Evolutionary conservation across 2,888 invertebrate genomes (phyloP).

Genomic region (Azorinus chamasolen): DNA sequence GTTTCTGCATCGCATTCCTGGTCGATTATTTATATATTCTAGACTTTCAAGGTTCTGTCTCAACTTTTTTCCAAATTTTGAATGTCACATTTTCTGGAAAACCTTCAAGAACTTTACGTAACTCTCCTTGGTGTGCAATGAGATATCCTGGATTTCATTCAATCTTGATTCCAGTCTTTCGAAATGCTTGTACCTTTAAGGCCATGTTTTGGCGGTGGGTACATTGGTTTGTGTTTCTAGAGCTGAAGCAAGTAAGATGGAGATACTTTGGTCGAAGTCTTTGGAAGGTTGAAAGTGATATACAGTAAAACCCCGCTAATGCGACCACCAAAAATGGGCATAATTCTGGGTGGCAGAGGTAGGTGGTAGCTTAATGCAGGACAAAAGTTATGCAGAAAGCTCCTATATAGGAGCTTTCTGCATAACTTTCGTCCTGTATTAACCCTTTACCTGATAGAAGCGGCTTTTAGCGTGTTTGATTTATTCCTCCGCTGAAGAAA

Average conservation of each 20-base stretch:
- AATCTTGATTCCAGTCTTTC: constrained; percentile 24
- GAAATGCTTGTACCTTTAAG: constrained; percentile 16
- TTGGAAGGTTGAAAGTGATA: constrained; percentile 29
- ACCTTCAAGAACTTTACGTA: constrained; percentile 10
- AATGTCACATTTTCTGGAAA: constrained; percentile 30
- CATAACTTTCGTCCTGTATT: too few relatives aligned
- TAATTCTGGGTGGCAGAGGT: too few relatives aligned
- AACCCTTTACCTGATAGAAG: too few relatives aligned
- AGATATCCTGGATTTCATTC: constrained; percentile 53
- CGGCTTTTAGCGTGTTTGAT: too few relatives aligned
- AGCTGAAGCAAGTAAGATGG: constrained; percentile 25
- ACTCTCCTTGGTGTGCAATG: constrained; percentile 13
- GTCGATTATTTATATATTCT: constrained; percentile 47
- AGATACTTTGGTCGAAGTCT: constrained; percentile 30
- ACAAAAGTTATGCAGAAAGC: too few relatives aligned
- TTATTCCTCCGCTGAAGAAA: too few relatives aligned
- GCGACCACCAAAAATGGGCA: too few relatives aligned
- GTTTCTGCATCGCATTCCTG: constrained; percentile 11
- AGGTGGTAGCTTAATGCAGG: too few relatives aligned
- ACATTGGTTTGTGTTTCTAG: constrained; percentile 45
- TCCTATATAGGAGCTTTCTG: too few relatives aligned
- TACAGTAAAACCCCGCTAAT: too few relatives aligned
- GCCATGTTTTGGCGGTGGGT: constrained; percentile 48
- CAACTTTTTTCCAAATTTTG: constrained; percentile 42
- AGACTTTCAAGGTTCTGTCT: constrained; percentile 37